Evolutionary conservation across 2,797 vertebrate genomes (phyloP).

Genomic region (Acanthiza pusilla): DNA sequence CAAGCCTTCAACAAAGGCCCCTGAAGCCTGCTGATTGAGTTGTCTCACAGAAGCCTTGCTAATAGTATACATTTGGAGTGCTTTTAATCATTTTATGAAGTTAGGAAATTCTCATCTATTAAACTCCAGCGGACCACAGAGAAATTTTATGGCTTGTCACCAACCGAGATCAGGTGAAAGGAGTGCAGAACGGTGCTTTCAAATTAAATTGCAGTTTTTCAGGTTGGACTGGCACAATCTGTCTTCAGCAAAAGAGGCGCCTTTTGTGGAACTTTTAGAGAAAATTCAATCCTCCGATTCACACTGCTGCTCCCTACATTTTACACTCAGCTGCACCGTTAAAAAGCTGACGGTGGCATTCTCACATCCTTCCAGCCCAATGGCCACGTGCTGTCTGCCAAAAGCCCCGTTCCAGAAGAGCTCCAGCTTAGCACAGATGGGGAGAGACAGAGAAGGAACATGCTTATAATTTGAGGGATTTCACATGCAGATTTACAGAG

Average conservation of each 20-base stretch:
- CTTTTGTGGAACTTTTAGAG: neutral
- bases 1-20: neutral
- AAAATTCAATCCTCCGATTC: slow-evolving; percentile 7
- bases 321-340: neutral
- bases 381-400: neutral
- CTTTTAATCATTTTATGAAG: slow-evolving; percentile 49
- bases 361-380: slow-evolving; percentile 11
- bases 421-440: neutral
- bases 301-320: neutral
- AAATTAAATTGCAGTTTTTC: slow-evolving; percentile 64
- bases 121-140: slow-evolving; percentile 37
- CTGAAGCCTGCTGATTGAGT: slow-evolving; percentile 1
- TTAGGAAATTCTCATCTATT: slow-evolving; percentile 40
- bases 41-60: neutral
- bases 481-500: neutral
- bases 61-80: neutral
- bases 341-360: slow-evolving; percentile 13
- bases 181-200: slow-evolving; percentile 16
- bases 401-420: neutral
- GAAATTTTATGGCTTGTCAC: slow-evolving; percentile 35
- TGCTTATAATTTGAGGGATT: neutral
- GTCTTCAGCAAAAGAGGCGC: slow-evolving; percentile 27
- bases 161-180: slow-evolving; percentile 9
- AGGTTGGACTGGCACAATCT: slow-evolving; percentile 51
- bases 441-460: neutral